A percentile compares a stretch with the other conserved stretches of the same genome.
phyloP scores from a whole-genome alignment of 2,888 invertebrate genomes.

The Adelphocoris suturalis region DNA sequence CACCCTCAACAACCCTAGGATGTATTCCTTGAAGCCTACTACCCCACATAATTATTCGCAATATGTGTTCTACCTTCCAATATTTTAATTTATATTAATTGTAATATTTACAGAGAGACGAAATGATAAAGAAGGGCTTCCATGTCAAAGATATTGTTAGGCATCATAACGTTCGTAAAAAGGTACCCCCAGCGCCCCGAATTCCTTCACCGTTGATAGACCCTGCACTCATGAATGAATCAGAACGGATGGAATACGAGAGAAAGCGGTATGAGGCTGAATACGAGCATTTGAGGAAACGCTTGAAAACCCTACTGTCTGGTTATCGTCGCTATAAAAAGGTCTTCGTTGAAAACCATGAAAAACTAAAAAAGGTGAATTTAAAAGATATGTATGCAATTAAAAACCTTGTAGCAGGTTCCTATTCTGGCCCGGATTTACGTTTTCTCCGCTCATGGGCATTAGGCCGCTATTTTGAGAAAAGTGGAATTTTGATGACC shows the following conservation, averaged over 20 bases:
- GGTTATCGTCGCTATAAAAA: conserved; percentile 51
- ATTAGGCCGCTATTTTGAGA: no score
- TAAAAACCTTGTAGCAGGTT: no score
- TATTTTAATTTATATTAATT: no score
- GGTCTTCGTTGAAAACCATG: conserved; percentile 59
- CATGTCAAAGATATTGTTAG: conserved; percentile 50
- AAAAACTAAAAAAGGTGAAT: conserved; percentile 56
- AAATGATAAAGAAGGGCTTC: conserved; percentile 59
- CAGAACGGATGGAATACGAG: conserved; percentile 58
- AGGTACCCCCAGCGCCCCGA: neutral
- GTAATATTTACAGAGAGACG: conserved; percentile 22
- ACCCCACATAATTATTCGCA: no score
- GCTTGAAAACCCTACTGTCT: conserved; percentile 44
- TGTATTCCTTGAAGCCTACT: no score
- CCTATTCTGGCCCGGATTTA: no score
- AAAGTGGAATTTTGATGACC: no score
- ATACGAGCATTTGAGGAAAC: conserved; percentile 22
- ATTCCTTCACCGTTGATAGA: neutral
- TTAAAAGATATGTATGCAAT: no score
- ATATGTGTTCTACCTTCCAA: no score
- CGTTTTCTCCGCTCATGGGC: no score
- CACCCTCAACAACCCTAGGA: no score
- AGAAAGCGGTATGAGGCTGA: conserved; percentile 2
- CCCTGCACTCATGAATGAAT: neutral
- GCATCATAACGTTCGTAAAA: neutral